phyloP scores from a whole-genome alignment of 2,888 invertebrate species.

The Hartigia nigra region DNA sequence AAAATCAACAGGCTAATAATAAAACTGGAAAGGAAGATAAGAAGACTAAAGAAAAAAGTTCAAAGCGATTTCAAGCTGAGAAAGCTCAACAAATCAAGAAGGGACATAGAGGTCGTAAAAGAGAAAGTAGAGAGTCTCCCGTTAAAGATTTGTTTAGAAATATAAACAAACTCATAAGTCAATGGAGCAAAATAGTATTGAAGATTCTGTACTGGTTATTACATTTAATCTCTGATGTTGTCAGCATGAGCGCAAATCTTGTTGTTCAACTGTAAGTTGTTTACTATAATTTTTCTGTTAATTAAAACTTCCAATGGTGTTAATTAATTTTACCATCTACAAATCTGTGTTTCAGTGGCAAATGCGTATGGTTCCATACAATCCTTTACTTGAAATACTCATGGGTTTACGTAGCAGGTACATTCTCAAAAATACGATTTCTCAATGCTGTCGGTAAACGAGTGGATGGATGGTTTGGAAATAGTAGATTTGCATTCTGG shows the following conservation, averaged over 20 bases:
- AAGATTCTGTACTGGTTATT: conserved; percentile 81
- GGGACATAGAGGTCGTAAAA: conserved; percentile 69
- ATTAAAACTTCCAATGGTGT: background rate
- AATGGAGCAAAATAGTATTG: conserved; percentile 70
- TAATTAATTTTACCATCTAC: background rate
- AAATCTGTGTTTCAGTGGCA: conserved; percentile 49
- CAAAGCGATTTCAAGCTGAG: conserved; percentile 67
- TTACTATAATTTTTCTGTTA: conserved; percentile 10
- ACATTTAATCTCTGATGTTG: conserved; percentile 82
- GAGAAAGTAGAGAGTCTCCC: conserved; percentile 64
- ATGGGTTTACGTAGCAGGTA: conserved; percentile 52
- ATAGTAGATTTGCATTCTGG: conserved; percentile 72
- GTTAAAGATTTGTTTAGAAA: conserved; percentile 57
- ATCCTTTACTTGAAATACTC: conserved; percentile 60
- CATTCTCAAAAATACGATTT: conserved; percentile 58
- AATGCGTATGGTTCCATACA: conserved; percentile 59
- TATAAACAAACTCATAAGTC: conserved; percentile 68
- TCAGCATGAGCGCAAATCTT: conserved; percentile 80
- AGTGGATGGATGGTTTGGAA: conserved; percentile 71
- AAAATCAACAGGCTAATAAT: conserved; percentile 66
- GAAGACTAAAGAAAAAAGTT: conserved; percentile 65
- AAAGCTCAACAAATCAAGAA: conserved; percentile 66
- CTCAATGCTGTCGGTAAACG: conserved; percentile 60
- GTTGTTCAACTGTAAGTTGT: conserved; percentile 77
- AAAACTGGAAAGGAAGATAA: conserved; percentile 68